Conservation (phyloP, 2,797 vertebrate species). For the Rhyacichthys aspro region DNA sequence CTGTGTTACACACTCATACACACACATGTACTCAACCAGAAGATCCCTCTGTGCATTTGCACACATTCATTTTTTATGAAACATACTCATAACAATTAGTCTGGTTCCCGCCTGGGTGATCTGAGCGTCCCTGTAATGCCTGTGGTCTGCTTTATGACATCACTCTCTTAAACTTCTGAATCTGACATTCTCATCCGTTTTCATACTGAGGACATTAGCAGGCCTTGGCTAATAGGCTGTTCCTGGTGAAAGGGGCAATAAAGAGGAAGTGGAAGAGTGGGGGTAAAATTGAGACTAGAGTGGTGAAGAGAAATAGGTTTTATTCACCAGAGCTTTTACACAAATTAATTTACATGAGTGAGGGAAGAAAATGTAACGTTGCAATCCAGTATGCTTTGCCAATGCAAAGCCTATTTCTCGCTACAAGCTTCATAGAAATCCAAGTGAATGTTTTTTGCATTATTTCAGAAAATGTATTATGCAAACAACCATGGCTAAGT, state of each 20-base stretch:
- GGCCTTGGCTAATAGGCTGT: slow-evolving; percentile 69
- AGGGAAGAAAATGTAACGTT: slow-evolving; percentile 66
- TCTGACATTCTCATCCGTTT: slow-evolving; percentile 79
- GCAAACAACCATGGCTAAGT: slow-evolving; percentile 65
- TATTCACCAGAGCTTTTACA: slow-evolving; percentile 71
- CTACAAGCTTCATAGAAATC: slow-evolving; percentile 59
- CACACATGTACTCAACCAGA: slow-evolving; percentile 57
- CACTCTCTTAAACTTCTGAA: slow-evolving; percentile 80
- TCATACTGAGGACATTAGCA: slow-evolving; percentile 76
- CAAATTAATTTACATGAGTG: slow-evolving; percentile 75
- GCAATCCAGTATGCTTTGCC: slow-evolving; percentile 62
- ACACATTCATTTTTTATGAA: slow-evolving; percentile 87
- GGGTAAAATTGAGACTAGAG: slow-evolving; percentile 35
- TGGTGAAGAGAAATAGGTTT: slow-evolving; percentile 64
- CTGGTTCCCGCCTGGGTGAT: slow-evolving; percentile 80
- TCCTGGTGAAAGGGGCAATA: slow-evolving; percentile 71
- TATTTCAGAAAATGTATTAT: slow-evolving; percentile 68
- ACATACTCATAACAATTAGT: slow-evolving; percentile 86
- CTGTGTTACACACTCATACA: slow-evolving; percentile 57
- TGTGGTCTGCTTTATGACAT: slow-evolving; percentile 79
- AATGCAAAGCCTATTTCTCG: slow-evolving; percentile 54
- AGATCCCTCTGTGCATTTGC: slow-evolving; percentile 81
- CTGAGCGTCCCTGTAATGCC: slow-evolving; percentile 76
- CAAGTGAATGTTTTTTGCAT: slow-evolving; percentile 65
- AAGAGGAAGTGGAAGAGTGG: slow-evolving; percentile 45